phyloP scores from a whole-genome alignment of 2,797 vertebrate genomes.

The Meda fulgida region DNA sequence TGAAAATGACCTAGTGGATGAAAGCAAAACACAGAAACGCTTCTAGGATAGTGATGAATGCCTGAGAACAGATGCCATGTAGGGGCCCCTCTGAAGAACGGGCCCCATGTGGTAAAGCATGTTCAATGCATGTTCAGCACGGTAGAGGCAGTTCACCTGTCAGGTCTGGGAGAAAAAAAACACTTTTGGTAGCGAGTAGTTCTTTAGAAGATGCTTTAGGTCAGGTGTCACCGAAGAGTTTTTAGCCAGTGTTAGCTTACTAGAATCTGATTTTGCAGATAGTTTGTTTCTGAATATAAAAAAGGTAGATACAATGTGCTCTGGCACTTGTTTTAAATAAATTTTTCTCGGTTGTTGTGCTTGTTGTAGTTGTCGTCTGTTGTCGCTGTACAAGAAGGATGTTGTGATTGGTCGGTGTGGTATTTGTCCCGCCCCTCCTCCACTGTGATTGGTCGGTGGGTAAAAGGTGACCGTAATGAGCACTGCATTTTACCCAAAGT shows the following conservation, averaged over 20 bases:
- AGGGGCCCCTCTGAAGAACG: neutral
- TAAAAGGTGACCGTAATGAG: too few relatives aligned
- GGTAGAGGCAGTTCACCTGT: neutral
- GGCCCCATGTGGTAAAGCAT: neutral
- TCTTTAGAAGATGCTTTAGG: neutral
- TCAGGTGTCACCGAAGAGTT: too few relatives aligned
- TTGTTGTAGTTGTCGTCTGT: too few relatives aligned
- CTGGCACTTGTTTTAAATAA: too few relatives aligned
- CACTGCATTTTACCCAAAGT: too few relatives aligned
- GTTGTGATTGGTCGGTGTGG: neutral
- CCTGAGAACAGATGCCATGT: neutral
- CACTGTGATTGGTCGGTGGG: neutral
- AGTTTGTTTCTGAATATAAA: too few relatives aligned
- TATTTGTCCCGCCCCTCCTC: neutral
- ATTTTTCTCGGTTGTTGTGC: too few relatives aligned
- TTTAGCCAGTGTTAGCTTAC: too few relatives aligned
- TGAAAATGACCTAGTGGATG: neutral
- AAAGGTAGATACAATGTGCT: too few relatives aligned
- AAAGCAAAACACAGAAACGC: neutral
- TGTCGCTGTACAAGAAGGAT: neutral
- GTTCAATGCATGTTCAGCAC: neutral
- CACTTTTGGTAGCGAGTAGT: neutral
- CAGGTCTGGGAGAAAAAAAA: neutral
- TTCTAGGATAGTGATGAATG: constrained; percentile 17
- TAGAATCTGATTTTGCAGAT: too few relatives aligned